These are phyloP conservation scores for Drosophila trapezifrons DNA, from an alignment of 1,140 invertebrate species.

Conservation along the genomic window DNA sequence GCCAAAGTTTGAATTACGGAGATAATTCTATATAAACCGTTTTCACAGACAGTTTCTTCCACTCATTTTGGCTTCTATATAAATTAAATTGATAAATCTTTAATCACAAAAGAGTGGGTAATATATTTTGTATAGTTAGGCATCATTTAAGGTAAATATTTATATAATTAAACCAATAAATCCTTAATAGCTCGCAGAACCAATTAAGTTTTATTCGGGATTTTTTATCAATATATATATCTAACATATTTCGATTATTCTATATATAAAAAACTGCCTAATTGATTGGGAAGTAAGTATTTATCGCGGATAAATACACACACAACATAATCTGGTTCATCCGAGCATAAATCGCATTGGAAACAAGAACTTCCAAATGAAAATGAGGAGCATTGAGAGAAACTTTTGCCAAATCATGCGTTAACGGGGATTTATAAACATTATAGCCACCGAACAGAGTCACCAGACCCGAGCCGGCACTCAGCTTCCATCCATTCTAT, in stretches of 20 bases:
- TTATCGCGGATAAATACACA: neutral
- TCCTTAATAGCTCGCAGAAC: neutral
- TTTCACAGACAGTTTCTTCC: neutral
- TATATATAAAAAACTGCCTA: conserved; percentile 7
- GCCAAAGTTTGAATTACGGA: neutral
- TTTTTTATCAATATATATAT: neutral
- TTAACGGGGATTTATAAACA: conserved; percentile 48
- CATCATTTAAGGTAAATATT: neutral
- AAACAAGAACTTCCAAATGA: conserved; percentile 19
- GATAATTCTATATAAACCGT: neutral
- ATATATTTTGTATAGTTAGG: neutral
- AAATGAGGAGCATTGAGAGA: conserved; percentile 26
- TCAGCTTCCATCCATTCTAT: conserved; percentile 12
- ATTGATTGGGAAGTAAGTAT: conserved; percentile 32
- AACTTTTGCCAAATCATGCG: conserved; percentile 48
- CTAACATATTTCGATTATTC: neutral
- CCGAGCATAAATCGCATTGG: conserved; percentile 19
- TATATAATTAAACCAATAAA: neutral
- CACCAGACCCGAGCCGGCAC: conserved; percentile 23
- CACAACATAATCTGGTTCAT: neutral
- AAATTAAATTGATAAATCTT: neutral
- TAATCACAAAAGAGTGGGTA: neutral
- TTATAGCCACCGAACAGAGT: conserved; percentile 35
- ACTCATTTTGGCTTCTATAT: neutral
- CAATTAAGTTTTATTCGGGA: neutral